Base-by-base conservation (phyloP, 2,888 invertebrate genomes). In the Tubulanus polymorphus region DNA sequence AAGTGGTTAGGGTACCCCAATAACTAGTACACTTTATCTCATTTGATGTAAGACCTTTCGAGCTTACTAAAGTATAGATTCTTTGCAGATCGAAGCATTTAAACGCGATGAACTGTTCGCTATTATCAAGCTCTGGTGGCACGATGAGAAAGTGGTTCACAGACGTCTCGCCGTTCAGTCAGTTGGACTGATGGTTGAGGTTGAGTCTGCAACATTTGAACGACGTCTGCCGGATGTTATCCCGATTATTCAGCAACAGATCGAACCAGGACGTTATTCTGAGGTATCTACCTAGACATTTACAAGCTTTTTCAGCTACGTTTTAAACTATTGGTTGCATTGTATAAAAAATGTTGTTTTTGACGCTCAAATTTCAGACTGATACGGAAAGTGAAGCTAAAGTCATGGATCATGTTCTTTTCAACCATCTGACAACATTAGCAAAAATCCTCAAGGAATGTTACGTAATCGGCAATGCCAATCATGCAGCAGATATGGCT, bases 141-240 rank as follows among this genome's bases (percentile, higher is more conserved):
- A 84, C 58, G 86, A 87, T 61, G 79, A 81, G 32, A 85, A 87
- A 76, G 85, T 71, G 37, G 54, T 83, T 3, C 87, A 90, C 64
- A 84, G 87, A 25, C 87, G 87, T 68, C 79, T 93, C 65, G 76
- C 70, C 23, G 88, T 89, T 0, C 90, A 91, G 73, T 76, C 93
- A 0, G 85, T 87, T 67, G 89, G 90, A 0, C 81, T 92, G 56
- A 90, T 93, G 74, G 87, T 91, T 0, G 85, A 84, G 59, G 85
- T 87, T 0, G 93, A 93, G 78, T 83, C 86, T 56, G 82, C 84
- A 0, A 78, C 83, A 1, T 93, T 94, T 75, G 85, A 86, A 64
- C 79, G 80, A 0, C 84, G 89, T 15, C 79, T 93, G 0, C 73
- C 79, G 3, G 73, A 78, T 0, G 67, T 91, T 8, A 80, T 91